Base-by-base conservation (phyloP, 1,140 invertebrate species). In the Camponotus floridanus region DNA sequence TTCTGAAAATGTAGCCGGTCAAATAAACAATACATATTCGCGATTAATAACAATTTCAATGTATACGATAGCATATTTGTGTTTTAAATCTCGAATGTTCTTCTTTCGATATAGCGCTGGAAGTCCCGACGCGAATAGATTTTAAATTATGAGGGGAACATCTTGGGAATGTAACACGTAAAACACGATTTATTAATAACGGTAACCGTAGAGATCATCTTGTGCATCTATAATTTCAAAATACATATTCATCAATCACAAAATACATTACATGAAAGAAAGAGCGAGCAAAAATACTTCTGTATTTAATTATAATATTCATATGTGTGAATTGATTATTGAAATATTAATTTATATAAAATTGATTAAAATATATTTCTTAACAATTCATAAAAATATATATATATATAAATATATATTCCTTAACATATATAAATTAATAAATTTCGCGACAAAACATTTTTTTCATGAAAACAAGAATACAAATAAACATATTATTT, bases 131-230 rank as follows among this genome's bases (percentile, higher is more conserved):
- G 39, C 3, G 48, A 55, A 11, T 18, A 15, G 2, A 59, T 42
- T 71, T 81, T 59, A 51, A 67, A 81, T 31, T 59, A 33, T 71
- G n/a, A 65, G 45, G 31, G 45, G 31, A 18, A n/a, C 6, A n/a
- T n/a, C 33, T 7, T 36, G 33, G 26, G 39, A 61, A 73, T 71
- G 68, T 31, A 73, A 81, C 36, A 45, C 18, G 21, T 3, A 3
- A 8, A 70, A 71, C 31, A 45, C 0, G 26, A 57, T 9, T 73
- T 81, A 57, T 71, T 11, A 33, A 3, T 26, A 11, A 39, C 26
- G 3, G 5, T 15, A 80, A 42, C 3, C 15, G 0, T 0, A 15
- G n/a, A 8, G 26, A 39, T 3, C 15, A 51, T 18, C 4, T 76
- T 11, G 3, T 11, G 3, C n/a, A n/a, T 39, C 9, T 26, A 26